Evolutionary conservation across 2,797 vertebrate species (phyloP).

Genomic region (Chiloscyllium punctatum): DNA sequence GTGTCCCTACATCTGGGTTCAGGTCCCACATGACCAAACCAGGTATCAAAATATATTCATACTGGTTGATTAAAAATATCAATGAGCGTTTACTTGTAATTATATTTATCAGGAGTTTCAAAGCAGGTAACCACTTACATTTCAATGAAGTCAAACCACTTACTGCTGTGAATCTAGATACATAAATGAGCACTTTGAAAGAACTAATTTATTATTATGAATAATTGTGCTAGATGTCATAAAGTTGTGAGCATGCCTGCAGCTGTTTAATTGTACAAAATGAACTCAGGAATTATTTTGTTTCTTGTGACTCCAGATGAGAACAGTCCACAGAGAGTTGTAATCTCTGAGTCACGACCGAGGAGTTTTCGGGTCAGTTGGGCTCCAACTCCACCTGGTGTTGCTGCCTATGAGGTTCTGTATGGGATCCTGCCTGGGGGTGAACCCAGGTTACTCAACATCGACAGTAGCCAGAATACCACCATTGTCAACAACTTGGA

Average conservation of each 20-base stretch:
- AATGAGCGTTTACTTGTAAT: neutral
- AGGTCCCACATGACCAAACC: too few species aligned
- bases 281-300: neutral
- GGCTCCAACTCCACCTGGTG: slow-evolving; percentile 64
- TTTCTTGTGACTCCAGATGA: slow-evolving; percentile 53
- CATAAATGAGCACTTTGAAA: neutral
- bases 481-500: slow-evolving; percentile 72
- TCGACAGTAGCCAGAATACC: slow-evolving; percentile 63
- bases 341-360: slow-evolving; percentile 67
- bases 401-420: slow-evolving; percentile 68
- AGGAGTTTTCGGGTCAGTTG: slow-evolving; percentile 79
- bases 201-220: neutral
- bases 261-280: neutral
- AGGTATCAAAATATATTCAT: too few species aligned
- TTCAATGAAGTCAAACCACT: neutral
- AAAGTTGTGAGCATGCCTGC: neutral
- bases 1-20: too few species aligned
- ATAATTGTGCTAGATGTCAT: neutral
- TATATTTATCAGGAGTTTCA: neutral
- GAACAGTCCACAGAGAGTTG: slow-evolving; percentile 65
- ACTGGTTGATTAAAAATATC: too few species aligned
- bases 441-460: slow-evolving; percentile 52
- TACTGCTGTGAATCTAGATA: neutral
- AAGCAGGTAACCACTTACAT: neutral
- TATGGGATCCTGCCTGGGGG: slow-evolving; percentile 73